A percentile compares a stretch with the other conserved stretches of the same genome.
These are phyloP conservation scores for Muntiacus muntjak DNA, from an alignment of 2,113 vertebrate genomes.

Conservation along the genomic window DNA sequence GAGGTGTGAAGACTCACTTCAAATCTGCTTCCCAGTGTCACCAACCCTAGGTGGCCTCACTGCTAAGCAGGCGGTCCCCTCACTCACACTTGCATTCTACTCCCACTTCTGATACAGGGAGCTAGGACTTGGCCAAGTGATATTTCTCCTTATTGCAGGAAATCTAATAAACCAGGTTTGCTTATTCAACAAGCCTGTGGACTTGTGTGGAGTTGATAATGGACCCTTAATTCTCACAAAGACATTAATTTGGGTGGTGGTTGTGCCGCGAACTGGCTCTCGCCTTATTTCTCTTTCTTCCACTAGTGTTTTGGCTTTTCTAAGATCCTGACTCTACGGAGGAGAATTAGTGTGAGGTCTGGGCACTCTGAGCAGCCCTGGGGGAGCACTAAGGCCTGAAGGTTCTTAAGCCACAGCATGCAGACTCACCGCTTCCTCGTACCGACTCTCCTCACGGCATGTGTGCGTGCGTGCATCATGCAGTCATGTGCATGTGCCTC, in stretches of 20 bases:
- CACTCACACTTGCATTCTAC: fast-evolving
- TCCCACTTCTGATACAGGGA: background rate
- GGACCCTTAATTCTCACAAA: background rate
- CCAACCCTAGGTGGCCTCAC: fast-evolving
- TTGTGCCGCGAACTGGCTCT: fast-evolving
- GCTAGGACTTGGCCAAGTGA: background rate
- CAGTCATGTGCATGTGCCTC: fast-evolving
- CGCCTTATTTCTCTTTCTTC: background rate
- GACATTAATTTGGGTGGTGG: fast-evolving
- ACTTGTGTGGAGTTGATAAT: fast-evolving
- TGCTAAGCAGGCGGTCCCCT: fast-evolving
- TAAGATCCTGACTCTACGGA: fast-evolving
- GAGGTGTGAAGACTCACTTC: background rate
- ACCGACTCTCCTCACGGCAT: fast-evolving
- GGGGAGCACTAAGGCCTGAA: background rate
- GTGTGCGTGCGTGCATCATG: background rate
- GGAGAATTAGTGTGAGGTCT: fast-evolving
- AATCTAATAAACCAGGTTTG: too few species aligned
- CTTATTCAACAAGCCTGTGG: fast-evolving
- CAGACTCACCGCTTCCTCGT: fast-evolving
- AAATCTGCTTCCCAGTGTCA: fast-evolving
- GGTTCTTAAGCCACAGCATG: fast-evolving
- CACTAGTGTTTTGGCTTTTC: fast-evolving
- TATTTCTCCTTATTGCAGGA: fast-evolving
- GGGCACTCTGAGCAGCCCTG: fast-evolving